These are phyloP conservation scores for Acanthis flammea DNA, from an alignment of 2,797 vertebrate species.

Conservation along the genomic window DNA sequence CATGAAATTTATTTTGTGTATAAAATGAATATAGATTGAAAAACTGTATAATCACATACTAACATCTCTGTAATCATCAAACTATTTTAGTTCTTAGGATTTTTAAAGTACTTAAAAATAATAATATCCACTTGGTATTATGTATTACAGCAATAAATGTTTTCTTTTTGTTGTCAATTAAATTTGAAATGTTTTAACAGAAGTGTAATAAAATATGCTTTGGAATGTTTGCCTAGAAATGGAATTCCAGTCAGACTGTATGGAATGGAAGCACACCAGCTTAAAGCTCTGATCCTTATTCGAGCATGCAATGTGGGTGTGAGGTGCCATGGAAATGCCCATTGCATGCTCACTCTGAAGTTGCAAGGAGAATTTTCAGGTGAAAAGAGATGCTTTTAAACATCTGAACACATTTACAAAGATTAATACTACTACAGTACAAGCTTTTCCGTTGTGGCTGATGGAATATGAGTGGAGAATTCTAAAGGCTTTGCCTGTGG, in stretches of 20 bases:
- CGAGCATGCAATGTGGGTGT: background rate
- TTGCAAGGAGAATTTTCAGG: background rate
- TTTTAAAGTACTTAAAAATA: conserved; percentile 56
- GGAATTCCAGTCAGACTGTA: background rate
- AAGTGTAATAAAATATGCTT: conserved; percentile 27
- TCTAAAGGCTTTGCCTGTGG: background rate
- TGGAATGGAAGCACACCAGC: background rate
- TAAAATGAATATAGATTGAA: conserved; percentile 57
- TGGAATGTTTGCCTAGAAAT: conserved; percentile 4
- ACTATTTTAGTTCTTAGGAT: conserved; percentile 41
- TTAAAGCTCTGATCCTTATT: background rate
- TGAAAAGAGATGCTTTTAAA: background rate
- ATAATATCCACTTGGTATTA: conserved; percentile 33
- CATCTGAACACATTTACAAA: background rate
- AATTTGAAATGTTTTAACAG: conserved; percentile 43
- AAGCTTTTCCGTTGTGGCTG: background rate
- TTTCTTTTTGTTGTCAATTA: conserved; percentile 52
- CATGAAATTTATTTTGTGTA: conserved; percentile 41
- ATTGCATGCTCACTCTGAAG: accelerated
- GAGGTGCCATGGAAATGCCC: background rate
- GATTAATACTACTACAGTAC: background rate
- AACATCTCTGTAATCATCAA: conserved; percentile 67
- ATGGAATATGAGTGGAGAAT: background rate
- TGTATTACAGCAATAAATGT: conserved; percentile 73
- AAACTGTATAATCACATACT: conserved; percentile 55